A percentile compares a stretch with the other conserved stretches of the same genome.
These are phyloP conservation scores for Abscondita cerata DNA, from an alignment of 2,888 invertebrate genomes.

Conservation along the genomic window DNA sequence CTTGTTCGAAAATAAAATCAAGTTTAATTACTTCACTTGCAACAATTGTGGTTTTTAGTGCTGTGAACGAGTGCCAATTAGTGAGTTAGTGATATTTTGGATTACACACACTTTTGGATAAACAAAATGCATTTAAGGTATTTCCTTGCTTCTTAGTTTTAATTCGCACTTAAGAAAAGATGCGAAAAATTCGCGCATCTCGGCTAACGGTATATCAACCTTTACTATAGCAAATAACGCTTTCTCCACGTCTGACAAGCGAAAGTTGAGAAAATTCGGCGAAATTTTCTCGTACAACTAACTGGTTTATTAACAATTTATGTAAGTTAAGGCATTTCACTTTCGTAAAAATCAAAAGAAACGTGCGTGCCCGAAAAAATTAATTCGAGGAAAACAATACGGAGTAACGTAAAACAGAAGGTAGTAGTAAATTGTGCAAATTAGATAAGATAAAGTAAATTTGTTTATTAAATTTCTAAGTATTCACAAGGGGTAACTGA, in stretches of 20 bases:
- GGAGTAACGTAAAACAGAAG: neutral
- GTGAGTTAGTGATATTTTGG: conserved; percentile 7
- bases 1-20: too few relatives aligned
- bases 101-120: conserved; percentile 10
- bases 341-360: conserved; percentile 7
- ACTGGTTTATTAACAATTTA: conserved; percentile 24
- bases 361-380: too few relatives aligned
- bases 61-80: neutral
- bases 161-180: neutral
- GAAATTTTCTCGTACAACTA: conserved; percentile 30
- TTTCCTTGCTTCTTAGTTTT: neutral
- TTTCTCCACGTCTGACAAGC: conserved; percentile 34
- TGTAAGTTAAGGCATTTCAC: conserved; percentile 18
- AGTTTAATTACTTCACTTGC: too few relatives aligned
- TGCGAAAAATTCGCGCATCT: neutral
- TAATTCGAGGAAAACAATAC: neutral
- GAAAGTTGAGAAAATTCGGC: conserved; percentile 33
- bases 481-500: conserved; percentile 30
- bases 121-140: conserved; percentile 8
- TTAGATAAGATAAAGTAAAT: conserved; percentile 13
- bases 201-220: conserved; percentile 8
- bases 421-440: neutral
- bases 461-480: conserved; percentile 17
- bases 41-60: neutral
- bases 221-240: conserved; percentile 25